Conservation (phyloP, 2,797 vertebrate genomes). For the Rhynchotus rufescens region DNA sequence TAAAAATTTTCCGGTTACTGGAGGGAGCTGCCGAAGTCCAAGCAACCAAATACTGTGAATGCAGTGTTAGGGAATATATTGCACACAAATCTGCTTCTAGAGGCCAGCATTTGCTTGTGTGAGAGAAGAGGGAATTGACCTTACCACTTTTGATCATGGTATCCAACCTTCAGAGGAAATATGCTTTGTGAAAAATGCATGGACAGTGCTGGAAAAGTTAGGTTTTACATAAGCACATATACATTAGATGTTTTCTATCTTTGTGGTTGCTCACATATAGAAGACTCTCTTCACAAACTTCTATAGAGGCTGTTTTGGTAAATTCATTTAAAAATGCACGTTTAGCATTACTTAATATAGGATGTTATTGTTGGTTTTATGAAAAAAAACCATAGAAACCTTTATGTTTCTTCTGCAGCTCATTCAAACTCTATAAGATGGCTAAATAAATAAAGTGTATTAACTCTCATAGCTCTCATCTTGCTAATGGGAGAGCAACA, state of each 20-base stretch:
- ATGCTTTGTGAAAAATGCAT: neutral
- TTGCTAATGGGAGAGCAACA: neutral
- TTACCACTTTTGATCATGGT: neutral
- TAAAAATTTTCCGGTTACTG: slow-evolving; percentile 25
- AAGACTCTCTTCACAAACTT: neutral
- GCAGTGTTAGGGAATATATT: fast-evolving
- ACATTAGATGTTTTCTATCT: neutral
- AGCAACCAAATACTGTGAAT: fast-evolving
- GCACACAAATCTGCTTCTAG: fast-evolving
- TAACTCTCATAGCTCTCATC: neutral
- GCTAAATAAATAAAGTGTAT: neutral
- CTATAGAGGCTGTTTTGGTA: neutral
- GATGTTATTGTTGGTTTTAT: neutral
- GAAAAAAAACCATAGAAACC: neutral
- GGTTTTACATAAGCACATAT: neutral
- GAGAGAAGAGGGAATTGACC: neutral
- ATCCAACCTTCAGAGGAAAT: neutral
- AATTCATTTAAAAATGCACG: neutral
- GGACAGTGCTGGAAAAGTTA: neutral
- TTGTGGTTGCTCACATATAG: neutral
- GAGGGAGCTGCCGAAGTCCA: neutral
- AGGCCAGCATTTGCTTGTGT: fast-evolving
- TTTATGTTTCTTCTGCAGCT: neutral
- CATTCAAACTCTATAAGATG: fast-evolving
- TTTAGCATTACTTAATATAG: neutral